Evolutionary conservation across 2,113 vertebrate genomes (phyloP).

Genomic region (Todiramphus chloris): DNA sequence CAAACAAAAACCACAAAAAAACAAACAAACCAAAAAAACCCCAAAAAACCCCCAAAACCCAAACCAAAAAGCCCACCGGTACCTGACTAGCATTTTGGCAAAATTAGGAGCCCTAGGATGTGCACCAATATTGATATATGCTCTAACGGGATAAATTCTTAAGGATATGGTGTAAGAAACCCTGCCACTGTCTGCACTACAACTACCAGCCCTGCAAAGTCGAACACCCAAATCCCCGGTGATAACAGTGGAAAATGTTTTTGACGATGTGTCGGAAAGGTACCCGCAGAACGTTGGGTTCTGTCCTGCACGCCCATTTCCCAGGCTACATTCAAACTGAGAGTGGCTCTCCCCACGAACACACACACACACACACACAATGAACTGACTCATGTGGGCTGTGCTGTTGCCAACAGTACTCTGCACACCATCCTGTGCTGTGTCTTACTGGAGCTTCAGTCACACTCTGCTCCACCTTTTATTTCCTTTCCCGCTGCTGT

Average conservation of each 20-base stretch:
- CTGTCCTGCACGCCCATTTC: not conserved
- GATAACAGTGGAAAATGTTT: not conserved
- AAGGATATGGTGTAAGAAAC: not conserved
- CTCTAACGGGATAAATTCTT: not conserved
- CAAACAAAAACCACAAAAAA: not conserved
- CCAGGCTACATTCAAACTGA: not conserved
- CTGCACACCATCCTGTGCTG: not conserved
- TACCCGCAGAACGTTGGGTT: not conserved
- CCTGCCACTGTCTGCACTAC: not conserved
- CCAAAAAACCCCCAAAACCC: not conserved
- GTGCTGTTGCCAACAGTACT: not conserved
- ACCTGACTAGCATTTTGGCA: not conserved
- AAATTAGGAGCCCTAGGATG: not conserved
- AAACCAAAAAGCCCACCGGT: not conserved
- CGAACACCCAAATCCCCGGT: fast-evolving
- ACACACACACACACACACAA: fast-evolving
- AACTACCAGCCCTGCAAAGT: not conserved
- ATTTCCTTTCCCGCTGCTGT: not conserved
- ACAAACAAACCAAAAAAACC: not conserved
- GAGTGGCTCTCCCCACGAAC: not conserved
- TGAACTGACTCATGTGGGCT: not conserved
- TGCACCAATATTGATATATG: not conserved
- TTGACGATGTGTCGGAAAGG: not conserved
- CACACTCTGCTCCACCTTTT: not conserved
- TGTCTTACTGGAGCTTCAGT: not conserved